phyloP scores from a whole-genome alignment of 2,797 vertebrate genomes.

The Odontamblyopus lacepedii region DNA sequence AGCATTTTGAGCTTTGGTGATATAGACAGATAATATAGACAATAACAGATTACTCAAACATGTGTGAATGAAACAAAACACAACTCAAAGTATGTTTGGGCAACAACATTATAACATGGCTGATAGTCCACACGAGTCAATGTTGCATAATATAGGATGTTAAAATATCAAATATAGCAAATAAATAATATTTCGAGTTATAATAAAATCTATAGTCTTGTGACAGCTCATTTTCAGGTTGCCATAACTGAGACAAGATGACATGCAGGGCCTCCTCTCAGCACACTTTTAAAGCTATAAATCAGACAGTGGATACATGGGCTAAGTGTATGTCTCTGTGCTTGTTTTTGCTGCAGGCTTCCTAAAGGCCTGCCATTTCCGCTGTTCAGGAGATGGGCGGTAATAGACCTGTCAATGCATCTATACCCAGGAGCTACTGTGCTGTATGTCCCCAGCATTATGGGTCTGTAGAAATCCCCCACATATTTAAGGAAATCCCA shows the following conservation, averaged over 20 bases:
- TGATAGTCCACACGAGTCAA: too few relatives aligned
- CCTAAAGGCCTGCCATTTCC: conserved; percentile 56
- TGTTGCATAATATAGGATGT: too few relatives aligned
- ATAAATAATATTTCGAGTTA: background rate
- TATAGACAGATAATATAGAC: too few relatives aligned
- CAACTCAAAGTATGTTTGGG: too few relatives aligned
- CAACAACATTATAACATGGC: too few relatives aligned
- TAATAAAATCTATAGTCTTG: conserved; percentile 49
- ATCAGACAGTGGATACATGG: conserved; percentile 49
- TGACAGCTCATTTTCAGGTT: conserved; percentile 63
- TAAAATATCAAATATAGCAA: background rate
- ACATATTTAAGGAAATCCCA: conserved; percentile 5
- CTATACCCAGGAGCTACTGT: conserved; percentile 47
- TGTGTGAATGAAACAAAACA: too few relatives aligned
- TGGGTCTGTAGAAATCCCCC: background rate
- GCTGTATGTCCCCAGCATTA: conserved; percentile 25
- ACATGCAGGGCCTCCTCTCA: conserved; percentile 53
- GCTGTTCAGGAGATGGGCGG: conserved; percentile 45
- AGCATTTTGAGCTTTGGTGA: too few relatives aligned
- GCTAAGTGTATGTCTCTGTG: conserved; percentile 27
- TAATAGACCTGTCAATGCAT: conserved; percentile 63
- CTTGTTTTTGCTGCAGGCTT: conserved; percentile 52
- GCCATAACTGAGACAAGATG: conserved; percentile 67
- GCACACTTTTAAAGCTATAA: conserved; percentile 61
- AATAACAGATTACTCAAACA: too few relatives aligned